Percentiles rank a stretch among this genome's conserved stretches.
Conservation (phyloP, 1,140 invertebrate genomes). For the Psix sp. region DNA sequence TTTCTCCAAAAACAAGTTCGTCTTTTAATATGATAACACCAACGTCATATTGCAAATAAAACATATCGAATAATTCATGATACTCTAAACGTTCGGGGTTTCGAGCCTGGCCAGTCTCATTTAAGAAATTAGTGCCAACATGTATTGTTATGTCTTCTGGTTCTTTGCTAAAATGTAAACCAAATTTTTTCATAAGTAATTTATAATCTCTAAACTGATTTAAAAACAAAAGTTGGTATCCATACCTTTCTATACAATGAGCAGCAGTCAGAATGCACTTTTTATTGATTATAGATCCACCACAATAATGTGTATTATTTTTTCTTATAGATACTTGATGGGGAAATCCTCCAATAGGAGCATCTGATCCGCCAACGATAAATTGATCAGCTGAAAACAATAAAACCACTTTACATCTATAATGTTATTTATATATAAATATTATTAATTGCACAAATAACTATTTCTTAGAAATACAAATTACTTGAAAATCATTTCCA, state of each 20-base stretch:
- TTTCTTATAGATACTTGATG: slow-evolving; percentile 75
- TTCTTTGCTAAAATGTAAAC: slow-evolving; percentile 26
- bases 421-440: no score
- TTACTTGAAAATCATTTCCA: no score
- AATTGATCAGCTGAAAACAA: no score
- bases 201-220: no score
- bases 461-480: no score
- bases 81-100: slow-evolving; percentile 59
- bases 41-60: slow-evolving; percentile 74
- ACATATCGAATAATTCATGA: slow-evolving; percentile 67
- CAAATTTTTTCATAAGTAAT: no score
- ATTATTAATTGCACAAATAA: no score
- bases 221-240: no score
- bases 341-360: slow-evolving; percentile 68
- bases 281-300: slow-evolving; percentile 78
- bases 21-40: slow-evolving; percentile 72
- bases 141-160: slow-evolving; percentile 46
- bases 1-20: slow-evolving; percentile 60
- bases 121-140: slow-evolving; percentile 62
- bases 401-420: no score
- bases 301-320: slow-evolving; percentile 75
- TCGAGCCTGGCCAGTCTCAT: slow-evolving; percentile 60
- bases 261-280: slow-evolving; percentile 79
- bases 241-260: slow-evolving; percentile 75
- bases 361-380: slow-evolving; percentile 64